These are phyloP conservation scores for Tetramorium parvispinum DNA, from an alignment of 1,140 invertebrate species.

Conservation along the genomic window DNA sequence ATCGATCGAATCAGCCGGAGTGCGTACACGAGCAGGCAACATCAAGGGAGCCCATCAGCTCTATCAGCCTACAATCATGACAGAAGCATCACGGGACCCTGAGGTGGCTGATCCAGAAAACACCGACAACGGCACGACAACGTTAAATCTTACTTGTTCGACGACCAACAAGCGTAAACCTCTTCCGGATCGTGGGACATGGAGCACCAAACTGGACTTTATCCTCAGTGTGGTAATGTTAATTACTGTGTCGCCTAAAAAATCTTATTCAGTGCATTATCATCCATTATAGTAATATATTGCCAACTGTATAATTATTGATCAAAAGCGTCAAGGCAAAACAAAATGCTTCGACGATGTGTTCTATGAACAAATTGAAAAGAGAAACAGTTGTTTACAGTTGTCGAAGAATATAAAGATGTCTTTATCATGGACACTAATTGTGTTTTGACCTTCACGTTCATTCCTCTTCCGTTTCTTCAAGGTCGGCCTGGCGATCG, in stretches of 20 bases:
- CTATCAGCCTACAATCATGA: slow-evolving; percentile 66
- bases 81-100: slow-evolving; percentile 67
- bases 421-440: neutral
- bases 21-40: slow-evolving; percentile 14
- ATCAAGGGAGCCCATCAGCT: slow-evolving; percentile 16
- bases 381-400: neutral
- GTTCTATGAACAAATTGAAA: neutral
- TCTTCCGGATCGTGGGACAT: slow-evolving; percentile 78
- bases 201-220: slow-evolving; percentile 78
- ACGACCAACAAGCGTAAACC: slow-evolving; percentile 58
- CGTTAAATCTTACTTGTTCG: slow-evolving; percentile 56
- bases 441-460: neutral
- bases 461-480: neutral
- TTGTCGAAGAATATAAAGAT: neutral
- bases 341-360: neutral
- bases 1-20: slow-evolving; percentile 17
- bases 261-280: neutral
- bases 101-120: slow-evolving; percentile 69
- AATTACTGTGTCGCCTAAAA: neutral
- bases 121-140: slow-evolving; percentile 62
- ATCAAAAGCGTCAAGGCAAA: neutral
- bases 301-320: neutral
- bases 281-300: neutral
- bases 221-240: slow-evolving; percentile 70
- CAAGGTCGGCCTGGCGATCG: slow-evolving; percentile 84